Conservation (phyloP, 2,113 vertebrate species). For the Nibea albiflora region DNA sequence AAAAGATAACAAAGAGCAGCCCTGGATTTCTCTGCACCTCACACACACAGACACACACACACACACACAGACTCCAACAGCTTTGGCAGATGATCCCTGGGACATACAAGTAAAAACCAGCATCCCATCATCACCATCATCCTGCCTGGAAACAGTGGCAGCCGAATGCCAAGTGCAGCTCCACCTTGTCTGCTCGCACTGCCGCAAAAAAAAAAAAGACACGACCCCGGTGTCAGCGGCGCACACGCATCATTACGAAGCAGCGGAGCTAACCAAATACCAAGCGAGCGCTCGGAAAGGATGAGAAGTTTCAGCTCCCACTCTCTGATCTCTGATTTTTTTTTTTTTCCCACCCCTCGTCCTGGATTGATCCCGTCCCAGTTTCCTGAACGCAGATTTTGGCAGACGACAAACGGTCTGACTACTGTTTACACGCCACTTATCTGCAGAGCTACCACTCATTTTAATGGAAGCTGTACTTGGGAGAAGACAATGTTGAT, state of each 20-base stretch:
- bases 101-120: conserved; percentile 85
- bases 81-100: conserved; percentile 69
- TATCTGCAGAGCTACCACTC: not conserved
- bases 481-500: not conserved
- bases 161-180: conserved; percentile 71
- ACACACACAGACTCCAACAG: conserved; percentile 23
- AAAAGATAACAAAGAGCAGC: conserved; percentile 86
- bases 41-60: conserved; percentile 6
- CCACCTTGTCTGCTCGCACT: conserved; percentile 35
- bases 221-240: conserved; percentile 30
- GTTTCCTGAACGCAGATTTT: conserved; percentile 30
- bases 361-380: conserved; percentile 35
- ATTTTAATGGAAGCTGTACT: conserved; percentile 13
- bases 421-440: conserved; percentile 29
- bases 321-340: conserved; percentile 31
- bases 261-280: conserved; percentile 53
- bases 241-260: conserved; percentile 47
- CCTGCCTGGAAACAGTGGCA: conserved; percentile 72
- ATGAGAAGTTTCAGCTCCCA: conserved; percentile 30
- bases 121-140: conserved; percentile 49
- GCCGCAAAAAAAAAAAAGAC: conserved; percentile 35
- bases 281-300: conserved; percentile 24
- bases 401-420: conserved; percentile 33
- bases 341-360: not conserved
- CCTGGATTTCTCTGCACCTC: conserved; percentile 82